Percentiles rank a stretch among this genome's conserved stretches.
Conservation (phyloP, 2,797 vertebrate species). For the Macrochelys suwanniensis region DNA sequence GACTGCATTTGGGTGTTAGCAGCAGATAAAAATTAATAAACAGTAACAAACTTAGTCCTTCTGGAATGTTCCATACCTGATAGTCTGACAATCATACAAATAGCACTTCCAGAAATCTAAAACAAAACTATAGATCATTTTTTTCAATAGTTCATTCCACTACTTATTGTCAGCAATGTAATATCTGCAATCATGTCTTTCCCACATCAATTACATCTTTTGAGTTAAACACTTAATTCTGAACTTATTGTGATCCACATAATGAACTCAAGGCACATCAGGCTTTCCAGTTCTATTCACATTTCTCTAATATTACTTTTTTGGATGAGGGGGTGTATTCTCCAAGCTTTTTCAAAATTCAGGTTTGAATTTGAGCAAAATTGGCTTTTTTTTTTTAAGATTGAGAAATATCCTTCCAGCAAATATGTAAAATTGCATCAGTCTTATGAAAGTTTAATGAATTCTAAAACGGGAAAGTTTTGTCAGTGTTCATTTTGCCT, state of each 20-base stretch:
- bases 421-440: neutral
- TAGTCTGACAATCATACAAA: neutral
- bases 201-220: accelerated
- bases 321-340: neutral
- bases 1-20: neutral
- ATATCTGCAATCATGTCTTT: neutral
- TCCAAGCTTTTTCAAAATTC: neutral
- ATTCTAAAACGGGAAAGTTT: neutral
- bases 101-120: neutral
- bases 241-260: too few species aligned
- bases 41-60: neutral
- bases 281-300: too few species aligned
- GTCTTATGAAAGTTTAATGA: too few species aligned
- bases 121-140: accelerated
- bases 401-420: too few species aligned
- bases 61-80: neutral
- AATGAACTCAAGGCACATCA: neutral
- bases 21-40: neutral
- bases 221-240: neutral
- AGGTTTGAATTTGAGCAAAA: neutral
- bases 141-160: neutral
- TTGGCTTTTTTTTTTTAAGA: neutral
- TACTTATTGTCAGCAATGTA: neutral
- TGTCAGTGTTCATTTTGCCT: too few species aligned
- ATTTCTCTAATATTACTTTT: neutral